Conservation (phyloP, 2,113 vertebrate species). For the Thalassarche chlororhynchos region DNA sequence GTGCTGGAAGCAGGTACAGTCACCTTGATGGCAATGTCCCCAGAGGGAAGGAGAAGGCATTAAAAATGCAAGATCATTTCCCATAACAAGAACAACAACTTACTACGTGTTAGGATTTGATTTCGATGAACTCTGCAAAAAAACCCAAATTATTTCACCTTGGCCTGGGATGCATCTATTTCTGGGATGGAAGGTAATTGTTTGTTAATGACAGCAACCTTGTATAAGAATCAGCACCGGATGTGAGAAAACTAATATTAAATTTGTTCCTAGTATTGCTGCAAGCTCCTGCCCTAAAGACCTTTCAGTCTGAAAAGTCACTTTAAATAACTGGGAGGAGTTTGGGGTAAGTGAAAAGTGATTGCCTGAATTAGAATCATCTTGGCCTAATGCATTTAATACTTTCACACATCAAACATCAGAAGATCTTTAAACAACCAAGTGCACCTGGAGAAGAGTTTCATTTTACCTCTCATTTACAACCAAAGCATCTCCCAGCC, state of each 20-base stretch:
- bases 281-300: background rate
- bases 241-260: background rate
- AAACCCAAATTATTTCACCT: background rate
- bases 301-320: background rate
- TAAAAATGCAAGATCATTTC: background rate
- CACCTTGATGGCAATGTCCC: background rate
- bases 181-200: background rate
- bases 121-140: background rate
- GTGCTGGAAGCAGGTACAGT: conserved; percentile 22
- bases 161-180: background rate
- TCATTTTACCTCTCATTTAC: background rate
- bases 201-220: background rate
- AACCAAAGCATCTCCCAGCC: background rate
- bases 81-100: background rate
- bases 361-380: background rate
- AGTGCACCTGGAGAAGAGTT: background rate
- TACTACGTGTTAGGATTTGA: background rate
- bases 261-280: background rate
- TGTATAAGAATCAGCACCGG: background rate
- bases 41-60: background rate
- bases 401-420: background rate
- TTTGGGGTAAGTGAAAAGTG: background rate
- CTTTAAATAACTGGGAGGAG: background rate
- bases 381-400: background rate
- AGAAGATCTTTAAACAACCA: background rate